phyloP scores from a whole-genome alignment of 2,797 vertebrate species.

The Potorous gilbertii region DNA sequence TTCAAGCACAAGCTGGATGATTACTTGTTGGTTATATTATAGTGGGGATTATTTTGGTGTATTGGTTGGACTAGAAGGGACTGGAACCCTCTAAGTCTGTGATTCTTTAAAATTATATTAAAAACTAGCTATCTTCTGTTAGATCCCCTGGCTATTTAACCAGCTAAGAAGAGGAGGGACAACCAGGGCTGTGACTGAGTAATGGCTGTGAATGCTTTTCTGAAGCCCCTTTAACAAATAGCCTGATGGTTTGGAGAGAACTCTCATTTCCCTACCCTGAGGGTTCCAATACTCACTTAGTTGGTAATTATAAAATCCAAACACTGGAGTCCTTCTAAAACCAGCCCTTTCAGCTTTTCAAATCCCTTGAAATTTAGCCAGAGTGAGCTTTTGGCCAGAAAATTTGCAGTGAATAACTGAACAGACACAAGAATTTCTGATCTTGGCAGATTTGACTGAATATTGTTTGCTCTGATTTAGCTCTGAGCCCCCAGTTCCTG shows the following conservation, averaged over 20 bases:
- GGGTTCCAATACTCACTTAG: neutral
- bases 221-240: neutral
- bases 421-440: neutral
- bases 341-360: neutral
- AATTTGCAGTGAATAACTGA: neutral
- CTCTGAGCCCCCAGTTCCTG: neutral
- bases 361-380: neutral
- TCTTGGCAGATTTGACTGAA: neutral
- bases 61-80: neutral
- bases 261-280: no score
- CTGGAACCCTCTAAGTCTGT: neutral
- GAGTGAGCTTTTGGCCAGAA: neutral
- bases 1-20: neutral
- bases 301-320: neutral
- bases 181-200: neutral
- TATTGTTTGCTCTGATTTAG: neutral
- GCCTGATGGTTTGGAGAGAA: neutral
- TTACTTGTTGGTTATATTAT: neutral
- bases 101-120: neutral
- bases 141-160: neutral
- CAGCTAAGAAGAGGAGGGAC: neutral
- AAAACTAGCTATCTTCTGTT: neutral
- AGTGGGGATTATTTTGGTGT: neutral
- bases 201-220: neutral
- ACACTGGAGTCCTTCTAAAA: constrained; percentile 12